phyloP scores from a whole-genome alignment of 2,797 vertebrate genomes.

The Alcedo atthis region DNA sequence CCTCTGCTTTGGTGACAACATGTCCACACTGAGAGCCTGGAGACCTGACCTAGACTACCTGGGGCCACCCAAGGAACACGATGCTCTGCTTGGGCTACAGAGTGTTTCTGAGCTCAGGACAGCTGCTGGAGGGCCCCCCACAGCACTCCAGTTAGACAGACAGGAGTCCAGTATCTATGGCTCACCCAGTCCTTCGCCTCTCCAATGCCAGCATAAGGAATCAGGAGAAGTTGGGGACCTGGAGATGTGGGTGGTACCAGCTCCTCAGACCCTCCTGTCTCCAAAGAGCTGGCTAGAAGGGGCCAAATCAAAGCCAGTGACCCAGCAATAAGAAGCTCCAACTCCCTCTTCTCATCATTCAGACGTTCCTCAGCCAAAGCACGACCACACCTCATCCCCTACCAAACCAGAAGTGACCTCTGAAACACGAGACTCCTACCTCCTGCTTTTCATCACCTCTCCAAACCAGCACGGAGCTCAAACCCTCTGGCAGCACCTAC shows the following conservation, averaged over 20 bases:
- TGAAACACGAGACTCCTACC: not conserved
- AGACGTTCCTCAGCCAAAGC: not conserved
- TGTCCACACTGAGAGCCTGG: not conserved
- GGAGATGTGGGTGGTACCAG: not conserved
- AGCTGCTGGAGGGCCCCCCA: rapidly evolving
- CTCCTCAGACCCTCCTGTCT: rapidly evolving
- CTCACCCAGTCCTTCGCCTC: not conserved
- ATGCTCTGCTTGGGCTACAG: not conserved
- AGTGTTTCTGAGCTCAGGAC: rapidly evolving
- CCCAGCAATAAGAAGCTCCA: not conserved
- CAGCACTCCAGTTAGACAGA: not conserved
- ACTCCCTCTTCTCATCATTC: not conserved
- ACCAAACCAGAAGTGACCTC: not conserved
- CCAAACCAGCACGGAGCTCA: not conserved
- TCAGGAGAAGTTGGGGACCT: not conserved
- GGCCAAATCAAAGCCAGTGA: not conserved
- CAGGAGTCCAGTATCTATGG: not conserved
- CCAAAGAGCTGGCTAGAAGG: not conserved
- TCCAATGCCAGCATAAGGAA: rapidly evolving
- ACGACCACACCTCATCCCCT: not conserved
- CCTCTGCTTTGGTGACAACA: rapidly evolving
- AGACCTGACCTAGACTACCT: not conserved
- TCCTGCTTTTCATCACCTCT: not conserved
- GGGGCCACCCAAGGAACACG: rapidly evolving
- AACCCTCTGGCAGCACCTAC: not conserved